Evolutionary conservation across 2,113 vertebrate species (phyloP).

Genomic region (Spea bombifrons): DNA sequence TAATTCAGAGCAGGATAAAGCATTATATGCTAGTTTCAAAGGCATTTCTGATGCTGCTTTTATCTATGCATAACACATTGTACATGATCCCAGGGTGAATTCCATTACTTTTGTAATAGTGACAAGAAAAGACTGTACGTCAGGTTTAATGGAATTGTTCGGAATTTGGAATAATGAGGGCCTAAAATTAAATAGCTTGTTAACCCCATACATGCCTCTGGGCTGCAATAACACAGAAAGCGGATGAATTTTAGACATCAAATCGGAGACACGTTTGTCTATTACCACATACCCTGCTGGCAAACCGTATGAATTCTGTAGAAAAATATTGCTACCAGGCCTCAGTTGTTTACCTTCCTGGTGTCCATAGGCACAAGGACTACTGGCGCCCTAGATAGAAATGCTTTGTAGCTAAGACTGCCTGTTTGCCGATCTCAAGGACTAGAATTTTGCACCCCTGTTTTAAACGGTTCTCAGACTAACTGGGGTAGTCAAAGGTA

Average conservation of each 20-base stretch:
- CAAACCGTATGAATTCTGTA: no score
- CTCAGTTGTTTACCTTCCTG: no score
- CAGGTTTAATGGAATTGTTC: conserved; percentile 43
- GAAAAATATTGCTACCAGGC: no score
- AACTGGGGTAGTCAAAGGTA: no score
- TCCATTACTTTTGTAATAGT: conserved; percentile 48
- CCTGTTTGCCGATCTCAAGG: no score
- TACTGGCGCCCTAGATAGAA: no score
- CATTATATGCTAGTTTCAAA: conserved; percentile 44
- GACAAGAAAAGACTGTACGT: conserved; percentile 45
- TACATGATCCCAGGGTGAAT: conserved; percentile 45
- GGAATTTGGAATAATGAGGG: conserved; percentile 41
- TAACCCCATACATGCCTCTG: conserved; percentile 25
- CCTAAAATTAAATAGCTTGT: conserved; percentile 39
- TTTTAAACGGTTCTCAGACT: no score
- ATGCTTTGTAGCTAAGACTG: no score
- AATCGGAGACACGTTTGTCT: not conserved
- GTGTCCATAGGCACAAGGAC: no score
- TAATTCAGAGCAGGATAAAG: conserved; percentile 42
- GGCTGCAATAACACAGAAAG: not conserved
- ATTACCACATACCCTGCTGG: not conserved
- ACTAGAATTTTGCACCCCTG: no score
- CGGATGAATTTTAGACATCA: not conserved
- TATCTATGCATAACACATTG: conserved; percentile 47
- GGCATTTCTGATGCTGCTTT: conserved; percentile 38